A percentile compares a stretch with the other conserved stretches of the same genome.
phyloP scores from a whole-genome alignment of 2,888 invertebrate genomes.

The Hypolimnas misippus region DNA sequence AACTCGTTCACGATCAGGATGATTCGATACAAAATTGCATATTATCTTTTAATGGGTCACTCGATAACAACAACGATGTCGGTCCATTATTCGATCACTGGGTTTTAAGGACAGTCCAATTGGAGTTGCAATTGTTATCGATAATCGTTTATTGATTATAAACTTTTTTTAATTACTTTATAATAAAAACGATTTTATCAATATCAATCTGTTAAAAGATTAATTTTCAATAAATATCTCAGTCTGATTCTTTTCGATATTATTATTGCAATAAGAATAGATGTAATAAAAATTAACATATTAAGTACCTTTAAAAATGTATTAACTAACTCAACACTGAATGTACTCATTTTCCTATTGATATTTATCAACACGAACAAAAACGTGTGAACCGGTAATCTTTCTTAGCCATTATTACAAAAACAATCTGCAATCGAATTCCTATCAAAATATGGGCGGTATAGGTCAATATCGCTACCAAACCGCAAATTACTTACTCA shows the following conservation, averaged over 20 bases:
- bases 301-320: too few relatives aligned
- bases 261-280: too few relatives aligned
- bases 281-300: too few relatives aligned
- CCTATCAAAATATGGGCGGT: conserved; percentile 48
- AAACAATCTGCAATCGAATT: conserved; percentile 45
- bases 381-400: conserved; percentile 44
- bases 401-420: conserved; percentile 29
- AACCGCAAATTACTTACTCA: conserved; percentile 55
- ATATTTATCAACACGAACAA: conserved; percentile 17
- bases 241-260: too few relatives aligned
- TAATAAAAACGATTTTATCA: neutral
- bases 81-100: conserved; percentile 23
- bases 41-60: conserved; percentile 26
- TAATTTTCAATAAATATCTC: too few relatives aligned
- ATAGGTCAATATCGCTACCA: conserved; percentile 51
- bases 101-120: conserved; percentile 17
- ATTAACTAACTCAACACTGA: too few relatives aligned
- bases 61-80: conserved; percentile 22
- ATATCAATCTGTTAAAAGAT: too few relatives aligned
- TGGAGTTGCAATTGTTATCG: conserved; percentile 15
- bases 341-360: too few relatives aligned
- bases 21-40: conserved; percentile 31
- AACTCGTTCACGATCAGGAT: conserved; percentile 31
- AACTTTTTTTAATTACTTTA: neutral
- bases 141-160: conserved; percentile 1